phyloP scores from a whole-genome alignment of 2,113 vertebrate species.

The Mastomys coucha region DNA sequence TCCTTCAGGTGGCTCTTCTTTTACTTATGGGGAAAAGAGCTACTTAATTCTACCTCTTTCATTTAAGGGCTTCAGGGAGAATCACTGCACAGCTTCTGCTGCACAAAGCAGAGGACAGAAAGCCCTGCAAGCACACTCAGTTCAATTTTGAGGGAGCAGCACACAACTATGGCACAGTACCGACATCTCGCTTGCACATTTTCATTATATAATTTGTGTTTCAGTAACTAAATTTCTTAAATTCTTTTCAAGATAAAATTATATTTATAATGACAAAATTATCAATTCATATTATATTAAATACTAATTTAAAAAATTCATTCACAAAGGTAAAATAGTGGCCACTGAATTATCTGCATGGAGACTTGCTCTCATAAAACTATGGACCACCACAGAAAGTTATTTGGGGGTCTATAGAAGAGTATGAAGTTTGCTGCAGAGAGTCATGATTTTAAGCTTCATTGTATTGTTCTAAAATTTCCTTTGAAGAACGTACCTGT shows the following conservation, averaged over 20 bases:
- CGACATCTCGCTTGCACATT: conserved; percentile 1
- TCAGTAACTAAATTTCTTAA: conserved; percentile 12
- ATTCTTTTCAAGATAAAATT: not conserved
- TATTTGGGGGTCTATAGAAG: not conserved
- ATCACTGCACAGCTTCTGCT: not conserved
- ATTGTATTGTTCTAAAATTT: not conserved
- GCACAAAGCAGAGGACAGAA: not conserved
- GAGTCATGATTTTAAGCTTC: not conserved
- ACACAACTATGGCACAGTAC: not conserved
- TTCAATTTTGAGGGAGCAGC: not conserved
- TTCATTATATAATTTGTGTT: not conserved
- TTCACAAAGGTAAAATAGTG: not conserved
- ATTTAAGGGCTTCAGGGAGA: not conserved
- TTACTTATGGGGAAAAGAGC: not conserved
- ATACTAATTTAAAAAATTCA: not conserved
- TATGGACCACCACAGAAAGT: not conserved
- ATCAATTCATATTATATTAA: not conserved
- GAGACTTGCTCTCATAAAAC: not conserved
- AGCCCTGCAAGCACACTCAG: not conserved
- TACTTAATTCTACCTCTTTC: not conserved
- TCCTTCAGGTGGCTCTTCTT: not conserved
- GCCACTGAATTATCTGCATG: conserved; percentile 3
- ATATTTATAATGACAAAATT: not conserved
- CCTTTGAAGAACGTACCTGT: not conserved
- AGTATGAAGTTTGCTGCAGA: not conserved